A percentile compares a stretch with the other conserved stretches of the same genome.
Evolutionary conservation across 1,140 invertebrate species (phyloP).

Genomic region (Orussus abietinus): DNA sequence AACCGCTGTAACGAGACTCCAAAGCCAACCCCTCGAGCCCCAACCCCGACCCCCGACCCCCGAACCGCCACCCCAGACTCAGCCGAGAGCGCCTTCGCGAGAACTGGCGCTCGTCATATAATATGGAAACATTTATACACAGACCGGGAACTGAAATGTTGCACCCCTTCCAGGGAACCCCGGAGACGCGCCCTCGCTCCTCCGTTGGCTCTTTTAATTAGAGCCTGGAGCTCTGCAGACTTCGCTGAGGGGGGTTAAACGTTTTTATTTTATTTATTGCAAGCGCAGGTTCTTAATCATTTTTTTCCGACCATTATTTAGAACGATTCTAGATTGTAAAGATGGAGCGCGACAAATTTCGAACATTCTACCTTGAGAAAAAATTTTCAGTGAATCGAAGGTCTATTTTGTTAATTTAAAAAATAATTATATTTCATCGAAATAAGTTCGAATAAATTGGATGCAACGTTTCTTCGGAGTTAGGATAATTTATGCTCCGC

Average conservation of each 20-base stretch:
- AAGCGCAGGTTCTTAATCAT: too few species aligned
- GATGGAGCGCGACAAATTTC: too few species aligned
- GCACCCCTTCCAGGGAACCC: conserved; percentile 13
- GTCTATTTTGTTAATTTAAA: too few species aligned
- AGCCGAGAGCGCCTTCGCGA: conserved; percentile 9
- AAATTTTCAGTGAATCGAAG: too few species aligned
- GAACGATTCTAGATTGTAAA: too few species aligned
- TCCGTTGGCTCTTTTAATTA: conserved; percentile 43
- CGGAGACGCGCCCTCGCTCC: conserved; percentile 12
- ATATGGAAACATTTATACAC: conserved; percentile 43
- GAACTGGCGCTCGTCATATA: conserved; percentile 24
- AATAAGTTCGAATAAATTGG: too few species aligned
- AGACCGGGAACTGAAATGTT: conserved; percentile 31
- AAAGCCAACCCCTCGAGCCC: conserved; percentile 41
- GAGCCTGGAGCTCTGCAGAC: conserved; percentile 28
- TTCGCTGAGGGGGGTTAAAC: conserved; percentile 18
- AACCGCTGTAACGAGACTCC: conserved; percentile 46
- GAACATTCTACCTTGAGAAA: too few species aligned
- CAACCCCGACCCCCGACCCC: conserved; percentile 24
- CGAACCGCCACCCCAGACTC: conserved; percentile 2
- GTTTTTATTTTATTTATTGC: background rate
- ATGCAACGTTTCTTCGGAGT: too few species aligned
- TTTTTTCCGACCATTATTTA: too few species aligned
- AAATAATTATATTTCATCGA: too few species aligned
- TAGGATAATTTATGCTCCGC: too few species aligned